Conservation (phyloP, 1,140 invertebrate species). For the Pachyrhynchus sulphureomaculatus region DNA sequence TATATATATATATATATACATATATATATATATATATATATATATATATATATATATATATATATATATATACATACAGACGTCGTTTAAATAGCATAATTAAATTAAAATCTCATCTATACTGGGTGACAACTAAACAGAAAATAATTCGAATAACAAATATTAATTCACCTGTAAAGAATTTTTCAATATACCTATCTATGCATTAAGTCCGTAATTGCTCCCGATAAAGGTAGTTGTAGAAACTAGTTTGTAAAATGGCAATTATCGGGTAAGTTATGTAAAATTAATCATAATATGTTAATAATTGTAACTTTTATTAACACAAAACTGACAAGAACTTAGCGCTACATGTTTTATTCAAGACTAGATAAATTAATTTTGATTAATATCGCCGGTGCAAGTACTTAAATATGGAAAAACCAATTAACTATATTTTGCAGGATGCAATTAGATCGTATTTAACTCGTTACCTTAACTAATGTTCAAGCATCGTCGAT, state of each 20-base stretch:
- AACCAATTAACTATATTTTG: slow-evolving; percentile 31
- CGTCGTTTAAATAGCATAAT: too few species aligned
- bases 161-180: slow-evolving; percentile 9
- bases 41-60: too few species aligned
- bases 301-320: slow-evolving; percentile 36
- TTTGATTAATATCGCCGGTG: slow-evolving; percentile 30
- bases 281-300: slow-evolving; percentile 35
- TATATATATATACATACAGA: too few species aligned
- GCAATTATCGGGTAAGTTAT: slow-evolving; percentile 34
- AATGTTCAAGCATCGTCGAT: slow-evolving; percentile 3
- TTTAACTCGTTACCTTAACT: slow-evolving; percentile 9
- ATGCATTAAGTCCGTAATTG: slow-evolving; percentile 14
- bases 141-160: slow-evolving; percentile 6
- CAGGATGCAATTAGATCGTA: slow-evolving; percentile 33
- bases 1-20: too few species aligned
- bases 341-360: slow-evolving; percentile 34
- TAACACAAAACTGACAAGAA: slow-evolving; percentile 34
- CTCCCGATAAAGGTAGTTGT: slow-evolving; percentile 10
- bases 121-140: too few species aligned
- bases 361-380: slow-evolving; percentile 33
- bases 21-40: too few species aligned
- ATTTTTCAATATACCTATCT: slow-evolving; percentile 10
- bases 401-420: slow-evolving; percentile 30
- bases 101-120: too few species aligned
- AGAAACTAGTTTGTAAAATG: slow-evolving; percentile 32